These are phyloP conservation scores for Thysanoteuthis rhombus DNA, from an alignment of 2,888 invertebrate genomes.

Conservation along the genomic window DNA sequence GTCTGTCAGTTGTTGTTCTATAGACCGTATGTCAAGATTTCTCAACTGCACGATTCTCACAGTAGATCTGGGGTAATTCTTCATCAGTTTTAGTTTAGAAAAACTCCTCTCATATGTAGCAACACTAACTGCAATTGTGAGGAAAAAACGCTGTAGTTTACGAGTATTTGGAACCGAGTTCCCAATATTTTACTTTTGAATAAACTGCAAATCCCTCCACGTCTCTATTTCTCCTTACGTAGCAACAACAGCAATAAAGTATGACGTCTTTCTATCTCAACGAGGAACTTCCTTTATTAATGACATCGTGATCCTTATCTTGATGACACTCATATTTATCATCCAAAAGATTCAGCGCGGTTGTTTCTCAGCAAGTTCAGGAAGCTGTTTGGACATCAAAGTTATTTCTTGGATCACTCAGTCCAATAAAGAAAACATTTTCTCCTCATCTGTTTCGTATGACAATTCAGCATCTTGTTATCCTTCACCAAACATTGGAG, in stretches of 20 bases:
- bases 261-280: not conserved
- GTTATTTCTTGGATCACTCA: slow-evolving; percentile 24
- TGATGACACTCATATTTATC: slow-evolving; percentile 25
- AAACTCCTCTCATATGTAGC: not conserved
- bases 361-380: slow-evolving; percentile 18
- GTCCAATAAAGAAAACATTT: slow-evolving; percentile 22
- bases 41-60: too few relatives aligned
- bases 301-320: slow-evolving; percentile 21
- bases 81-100: too few relatives aligned
- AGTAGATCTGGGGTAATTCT: too few relatives aligned
- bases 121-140: too few relatives aligned
- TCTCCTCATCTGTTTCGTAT: slow-evolving; percentile 2
- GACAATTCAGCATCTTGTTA: not conserved
- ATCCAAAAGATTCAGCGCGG: not conserved
- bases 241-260: slow-evolving; percentile 18
- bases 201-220: too few relatives aligned
- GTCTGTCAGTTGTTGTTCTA: not conserved
- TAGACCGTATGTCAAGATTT: too few relatives aligned
- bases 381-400: slow-evolving; percentile 27
- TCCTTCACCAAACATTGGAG: not conserved
- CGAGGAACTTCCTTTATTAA: not conserved
- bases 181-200: too few relatives aligned
- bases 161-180: too few relatives aligned
- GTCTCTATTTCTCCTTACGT: too few relatives aligned
- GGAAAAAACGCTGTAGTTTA: too few relatives aligned